These are phyloP conservation scores for Drosophila antonietae DNA, from an alignment of 2,888 invertebrate species.

Conservation along the genomic window DNA sequence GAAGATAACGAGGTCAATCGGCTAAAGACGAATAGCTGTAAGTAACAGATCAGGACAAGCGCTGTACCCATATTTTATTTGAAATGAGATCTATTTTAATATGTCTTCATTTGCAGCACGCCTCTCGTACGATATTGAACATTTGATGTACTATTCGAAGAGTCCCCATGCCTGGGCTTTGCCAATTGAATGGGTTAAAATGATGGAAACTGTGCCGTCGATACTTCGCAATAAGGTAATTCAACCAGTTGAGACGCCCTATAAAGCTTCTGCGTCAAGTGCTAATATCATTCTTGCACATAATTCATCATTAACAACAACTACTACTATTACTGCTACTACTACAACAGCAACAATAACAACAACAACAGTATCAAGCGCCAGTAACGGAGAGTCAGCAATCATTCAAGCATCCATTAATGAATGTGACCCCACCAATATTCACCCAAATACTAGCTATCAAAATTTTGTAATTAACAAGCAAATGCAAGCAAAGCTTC, in stretches of 20 bases:
- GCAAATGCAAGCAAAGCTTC: conserved; percentile 39
- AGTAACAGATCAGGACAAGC: background rate
- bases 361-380: conserved; percentile 25
- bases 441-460: conserved; percentile 27
- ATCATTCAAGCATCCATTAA: conserved; percentile 21
- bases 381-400: conserved; percentile 8
- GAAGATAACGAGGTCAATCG: conserved; percentile 46
- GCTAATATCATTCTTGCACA: conserved; percentile 56
- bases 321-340: conserved; percentile 17
- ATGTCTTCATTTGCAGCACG: conserved; percentile 70
- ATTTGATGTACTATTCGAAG: conserved; percentile 83
- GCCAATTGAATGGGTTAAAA: conserved; percentile 83
- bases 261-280: conserved; percentile 41
- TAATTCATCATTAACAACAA: conserved; percentile 56
- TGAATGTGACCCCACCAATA: conserved; percentile 31
- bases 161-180: conserved; percentile 84
- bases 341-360: conserved; percentile 25
- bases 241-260: conserved; percentile 42
- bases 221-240: conserved; percentile 85
- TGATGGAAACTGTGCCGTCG: conserved; percentile 82
- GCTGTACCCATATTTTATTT: no score
- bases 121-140: conserved; percentile 83
- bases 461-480: conserved; percentile 60
- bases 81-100: background rate
- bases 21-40: conserved; percentile 69